Evolutionary conservation across 1,140 invertebrate species (phyloP).

Genomic region (Lerema accius): DNA sequence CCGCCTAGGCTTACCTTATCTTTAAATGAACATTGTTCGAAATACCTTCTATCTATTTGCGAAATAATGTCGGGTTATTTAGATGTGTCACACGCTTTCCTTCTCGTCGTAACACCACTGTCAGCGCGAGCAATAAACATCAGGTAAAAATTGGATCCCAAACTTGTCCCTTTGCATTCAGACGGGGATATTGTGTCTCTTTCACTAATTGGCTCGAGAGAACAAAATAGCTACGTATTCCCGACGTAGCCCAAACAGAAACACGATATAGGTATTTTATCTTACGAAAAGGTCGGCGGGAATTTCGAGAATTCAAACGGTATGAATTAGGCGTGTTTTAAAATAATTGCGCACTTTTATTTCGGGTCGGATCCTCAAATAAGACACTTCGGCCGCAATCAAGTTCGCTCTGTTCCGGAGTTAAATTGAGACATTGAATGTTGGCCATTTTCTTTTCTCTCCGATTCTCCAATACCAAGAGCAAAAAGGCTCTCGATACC

Average conservation of each 20-base stretch:
- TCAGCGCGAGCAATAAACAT: slow-evolving; percentile 71
- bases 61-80: slow-evolving; percentile 29
- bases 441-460: slow-evolving; percentile 73
- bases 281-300: slow-evolving; percentile 51
- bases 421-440: slow-evolving; percentile 77
- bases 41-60: slow-evolving; percentile 18
- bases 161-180: slow-evolving; percentile 62
- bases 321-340: slow-evolving; percentile 59
- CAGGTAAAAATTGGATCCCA: slow-evolving; percentile 76
- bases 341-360: slow-evolving; percentile 50
- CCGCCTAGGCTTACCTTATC: no score
- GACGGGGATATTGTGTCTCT: slow-evolving; percentile 58
- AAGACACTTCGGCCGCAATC: slow-evolving; percentile 62
- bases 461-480: slow-evolving; percentile 73
- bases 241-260: slow-evolving; percentile 49
- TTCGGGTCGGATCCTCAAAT: slow-evolving; percentile 32
- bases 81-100: slow-evolving; percentile 34
- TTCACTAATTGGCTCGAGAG: slow-evolving; percentile 65
- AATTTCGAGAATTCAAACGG: slow-evolving; percentile 46
- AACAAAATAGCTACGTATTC: slow-evolving; percentile 46
- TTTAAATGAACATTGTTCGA: background rate
- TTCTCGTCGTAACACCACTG: slow-evolving; percentile 64
- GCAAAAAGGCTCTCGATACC: slow-evolving; percentile 69
- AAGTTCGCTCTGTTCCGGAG: slow-evolving; percentile 50
- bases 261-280: slow-evolving; percentile 56